A percentile compares a stretch with the other conserved stretches of the same genome.
Conservation (phyloP, 2,888 invertebrate genomes). For the Apocheima hispidaria region DNA sequence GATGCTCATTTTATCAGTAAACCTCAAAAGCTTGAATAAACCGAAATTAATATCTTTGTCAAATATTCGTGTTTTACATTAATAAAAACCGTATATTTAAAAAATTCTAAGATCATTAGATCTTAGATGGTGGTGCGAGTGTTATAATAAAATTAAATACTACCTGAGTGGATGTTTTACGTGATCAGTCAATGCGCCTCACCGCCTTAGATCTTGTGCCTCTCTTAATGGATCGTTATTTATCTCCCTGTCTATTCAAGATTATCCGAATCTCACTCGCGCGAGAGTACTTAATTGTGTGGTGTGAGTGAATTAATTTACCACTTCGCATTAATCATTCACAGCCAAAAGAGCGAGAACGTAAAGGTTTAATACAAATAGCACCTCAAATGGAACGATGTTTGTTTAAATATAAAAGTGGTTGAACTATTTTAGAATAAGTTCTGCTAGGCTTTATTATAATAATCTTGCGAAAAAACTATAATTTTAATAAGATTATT, state of each 20-base stretch:
- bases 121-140: background rate
- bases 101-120: too few relatives aligned
- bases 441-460: background rate
- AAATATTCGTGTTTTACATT: too few relatives aligned
- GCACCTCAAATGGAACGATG: background rate
- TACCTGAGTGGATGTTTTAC: constrained; percentile 32
- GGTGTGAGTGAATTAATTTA: constrained; percentile 32
- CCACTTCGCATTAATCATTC: constrained; percentile 27
- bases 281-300: constrained; percentile 21
- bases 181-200: constrained; percentile 19
- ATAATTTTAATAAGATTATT: background rate
- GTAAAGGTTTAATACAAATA: constrained; percentile 12
- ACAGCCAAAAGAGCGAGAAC: constrained; percentile 18
- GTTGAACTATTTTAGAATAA: background rate
- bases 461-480: background rate
- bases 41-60: too few relatives aligned
- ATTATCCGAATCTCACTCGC: constrained; percentile 26
- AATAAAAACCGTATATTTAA: too few relatives aligned
- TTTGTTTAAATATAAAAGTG: constrained; percentile 1
- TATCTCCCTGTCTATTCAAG: constrained; percentile 32
- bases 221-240: constrained; percentile 27
- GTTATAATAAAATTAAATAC: constrained; percentile 15
- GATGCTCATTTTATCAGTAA: too few relatives aligned
- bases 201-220: constrained; percentile 18
- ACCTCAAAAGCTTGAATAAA: too few relatives aligned